Percentiles rank a stretch among this genome's conserved stretches.
Evolutionary conservation across 1,140 invertebrate species (phyloP).

Genomic region (Penaeus indicus): DNA sequence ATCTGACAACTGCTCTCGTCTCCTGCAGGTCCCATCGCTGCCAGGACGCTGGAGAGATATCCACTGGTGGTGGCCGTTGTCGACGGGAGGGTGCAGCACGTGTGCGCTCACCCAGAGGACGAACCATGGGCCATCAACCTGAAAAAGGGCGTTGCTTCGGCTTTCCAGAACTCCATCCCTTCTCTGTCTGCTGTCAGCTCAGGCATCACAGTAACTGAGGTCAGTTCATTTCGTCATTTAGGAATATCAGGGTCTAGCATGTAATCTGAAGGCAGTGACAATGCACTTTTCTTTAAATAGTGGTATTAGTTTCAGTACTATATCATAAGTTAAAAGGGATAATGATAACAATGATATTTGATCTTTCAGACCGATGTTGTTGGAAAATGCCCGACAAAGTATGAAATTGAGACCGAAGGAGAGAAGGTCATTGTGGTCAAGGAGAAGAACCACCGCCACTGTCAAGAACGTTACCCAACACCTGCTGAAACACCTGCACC

Average conservation of each 20-base stretch:
- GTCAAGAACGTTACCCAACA: constrained; percentile 36
- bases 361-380: constrained; percentile 43
- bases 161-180: constrained; percentile 32
- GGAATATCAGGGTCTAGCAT: too few relatives aligned
- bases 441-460: constrained; percentile 47
- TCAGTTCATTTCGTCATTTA: background rate
- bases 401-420: constrained; percentile 21
- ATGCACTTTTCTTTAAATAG: background rate
- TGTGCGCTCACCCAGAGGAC: constrained; percentile 29
- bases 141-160: constrained; percentile 44
- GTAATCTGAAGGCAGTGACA: background rate
- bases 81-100: constrained; percentile 22
- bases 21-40: background rate
- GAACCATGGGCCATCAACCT: constrained; percentile 32
- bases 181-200: constrained; percentile 26
- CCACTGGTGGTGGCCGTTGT: constrained; percentile 32
- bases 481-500: background rate
- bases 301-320: too few relatives aligned
- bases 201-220: constrained; percentile 29
- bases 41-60: constrained; percentile 1
- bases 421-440: constrained; percentile 23
- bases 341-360: background rate
- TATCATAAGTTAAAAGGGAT: background rate
- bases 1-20: background rate
- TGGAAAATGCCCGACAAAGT: constrained; percentile 40